These are phyloP conservation scores for Gandaritis pyraliata DNA, from an alignment of 2,888 invertebrate genomes.

Conservation along the genomic window DNA sequence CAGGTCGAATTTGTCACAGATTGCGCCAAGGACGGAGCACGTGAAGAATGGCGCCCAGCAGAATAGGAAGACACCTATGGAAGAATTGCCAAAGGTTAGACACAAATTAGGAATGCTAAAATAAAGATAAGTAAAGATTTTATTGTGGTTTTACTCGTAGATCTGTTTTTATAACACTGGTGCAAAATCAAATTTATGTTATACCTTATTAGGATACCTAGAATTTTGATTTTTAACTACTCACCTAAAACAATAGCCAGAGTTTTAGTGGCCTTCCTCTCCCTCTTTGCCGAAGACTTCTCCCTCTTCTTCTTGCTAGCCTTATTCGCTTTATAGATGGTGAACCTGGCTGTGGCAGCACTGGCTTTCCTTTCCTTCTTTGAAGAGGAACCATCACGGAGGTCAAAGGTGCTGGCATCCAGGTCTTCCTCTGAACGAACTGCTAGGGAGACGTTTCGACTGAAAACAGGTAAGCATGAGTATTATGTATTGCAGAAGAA, in stretches of 20 bases:
- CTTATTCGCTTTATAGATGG: slow-evolving; percentile 97
- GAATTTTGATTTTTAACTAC: background rate
- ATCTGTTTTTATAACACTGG: no score
- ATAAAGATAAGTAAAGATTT: no score
- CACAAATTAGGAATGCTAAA: background rate
- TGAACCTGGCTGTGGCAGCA: slow-evolving; percentile 89
- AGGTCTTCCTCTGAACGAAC: slow-evolving; percentile 72
- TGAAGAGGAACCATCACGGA: slow-evolving; percentile 70
- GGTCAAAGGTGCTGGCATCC: slow-evolving; percentile 70
- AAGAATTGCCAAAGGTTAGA: slow-evolving; percentile 8
- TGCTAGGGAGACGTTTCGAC: slow-evolving; percentile 85
- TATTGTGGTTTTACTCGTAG: no score
- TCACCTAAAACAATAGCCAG: slow-evolving; percentile 98
- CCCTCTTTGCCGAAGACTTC: slow-evolving; percentile 96
- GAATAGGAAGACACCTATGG: slow-evolving; percentile 97
- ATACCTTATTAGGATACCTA: no score
- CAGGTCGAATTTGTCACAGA: slow-evolving; percentile 93
- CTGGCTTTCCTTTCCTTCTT: slow-evolving; percentile 91
- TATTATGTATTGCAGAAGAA: no score
- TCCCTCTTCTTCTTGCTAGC: slow-evolving; percentile 97
- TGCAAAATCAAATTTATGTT: no score
- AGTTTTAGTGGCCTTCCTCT: slow-evolving; percentile 99
- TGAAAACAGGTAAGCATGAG: slow-evolving; percentile 3
- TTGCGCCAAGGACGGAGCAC: slow-evolving; percentile 98
- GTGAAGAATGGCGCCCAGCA: slow-evolving; percentile 99